These are phyloP conservation scores for Drosophila kohkoa DNA, from an alignment of 1,140 invertebrate genomes.

Conservation along the genomic window DNA sequence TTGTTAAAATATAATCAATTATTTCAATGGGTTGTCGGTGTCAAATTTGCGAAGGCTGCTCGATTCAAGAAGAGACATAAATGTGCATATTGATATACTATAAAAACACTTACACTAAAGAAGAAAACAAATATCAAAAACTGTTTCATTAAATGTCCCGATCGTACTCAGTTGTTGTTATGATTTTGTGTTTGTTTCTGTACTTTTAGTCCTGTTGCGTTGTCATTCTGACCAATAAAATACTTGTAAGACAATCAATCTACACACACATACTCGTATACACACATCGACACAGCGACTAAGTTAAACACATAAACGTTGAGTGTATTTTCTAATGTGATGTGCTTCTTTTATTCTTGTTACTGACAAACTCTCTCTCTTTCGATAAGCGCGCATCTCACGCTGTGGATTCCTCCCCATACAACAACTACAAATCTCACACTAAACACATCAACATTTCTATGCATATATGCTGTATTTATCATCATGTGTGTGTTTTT, in stretches of 20 bases:
- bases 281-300: constrained; percentile 23
- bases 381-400: constrained; percentile 30
- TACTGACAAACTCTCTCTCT: constrained; percentile 13
- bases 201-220: constrained; percentile 62
- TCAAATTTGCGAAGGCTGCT: neutral
- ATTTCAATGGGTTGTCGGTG: neutral
- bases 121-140: constrained; percentile 35
- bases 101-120: constrained; percentile 17
- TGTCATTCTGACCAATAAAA: constrained; percentile 42
- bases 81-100: constrained; percentile 13
- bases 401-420: constrained; percentile 36
- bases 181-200: constrained; percentile 66
- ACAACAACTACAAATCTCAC: constrained; percentile 27
- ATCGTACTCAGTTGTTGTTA: constrained; percentile 75
- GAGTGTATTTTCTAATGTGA: constrained; percentile 53
- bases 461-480: constrained; percentile 61
- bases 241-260: constrained; percentile 12
- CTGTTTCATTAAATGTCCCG: constrained; percentile 74
- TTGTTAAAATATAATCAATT: neutral
- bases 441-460: constrained; percentile 32
- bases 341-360: constrained; percentile 35
- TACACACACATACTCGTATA: constrained; percentile 17
- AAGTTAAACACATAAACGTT: constrained; percentile 38
- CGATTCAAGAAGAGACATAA: neutral
- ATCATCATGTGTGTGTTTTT: constrained; percentile 74